phyloP scores from a whole-genome alignment of 1,140 invertebrate species.

The Protaetia brevitarsis region DNA sequence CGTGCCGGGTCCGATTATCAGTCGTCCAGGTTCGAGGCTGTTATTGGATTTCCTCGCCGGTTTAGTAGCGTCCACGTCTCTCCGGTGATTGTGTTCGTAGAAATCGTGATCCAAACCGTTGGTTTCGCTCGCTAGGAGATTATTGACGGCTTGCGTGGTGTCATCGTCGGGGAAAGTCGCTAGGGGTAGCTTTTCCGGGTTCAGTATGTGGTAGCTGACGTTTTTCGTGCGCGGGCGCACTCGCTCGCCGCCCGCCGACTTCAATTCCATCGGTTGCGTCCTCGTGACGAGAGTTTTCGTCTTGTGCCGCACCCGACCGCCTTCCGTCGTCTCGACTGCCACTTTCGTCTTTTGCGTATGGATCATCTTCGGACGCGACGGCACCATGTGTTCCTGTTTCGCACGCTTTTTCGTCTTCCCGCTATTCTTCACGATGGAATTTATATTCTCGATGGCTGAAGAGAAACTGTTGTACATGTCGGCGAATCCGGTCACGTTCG shows the following conservation, averaged over 20 bases:
- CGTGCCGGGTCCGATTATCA: constrained; percentile 45
- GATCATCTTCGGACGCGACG: constrained; percentile 67
- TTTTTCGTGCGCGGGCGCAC: constrained; percentile 62
- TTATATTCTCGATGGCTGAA: constrained; percentile 56
- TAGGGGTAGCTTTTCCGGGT: constrained; percentile 43
- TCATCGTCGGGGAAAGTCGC: constrained; percentile 46
- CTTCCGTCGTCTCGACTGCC: constrained; percentile 53
- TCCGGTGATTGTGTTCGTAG: not conserved
- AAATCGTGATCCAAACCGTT: constrained; percentile 2
- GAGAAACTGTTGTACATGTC: constrained; percentile 52
- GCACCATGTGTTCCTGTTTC: constrained; percentile 43
- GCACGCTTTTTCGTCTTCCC: constrained; percentile 49
- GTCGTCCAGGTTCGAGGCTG: constrained; percentile 39
- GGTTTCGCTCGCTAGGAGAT: constrained; percentile 31
- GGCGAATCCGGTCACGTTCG: constrained; percentile 27
- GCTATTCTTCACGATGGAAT: constrained; percentile 48
- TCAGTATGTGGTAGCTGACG: constrained; percentile 59
- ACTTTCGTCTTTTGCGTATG: constrained; percentile 65
- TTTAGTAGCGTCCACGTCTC: not conserved
- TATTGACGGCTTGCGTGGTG: constrained; percentile 40
- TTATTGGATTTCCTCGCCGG: constrained; percentile 26
- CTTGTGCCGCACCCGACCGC: constrained; percentile 55
- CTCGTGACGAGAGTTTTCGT: constrained; percentile 58
- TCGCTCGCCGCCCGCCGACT: constrained; percentile 47
- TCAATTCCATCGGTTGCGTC: constrained; percentile 54